phyloP scores from a whole-genome alignment of 2,797 vertebrate species.

The Lacerta bilineata region DNA sequence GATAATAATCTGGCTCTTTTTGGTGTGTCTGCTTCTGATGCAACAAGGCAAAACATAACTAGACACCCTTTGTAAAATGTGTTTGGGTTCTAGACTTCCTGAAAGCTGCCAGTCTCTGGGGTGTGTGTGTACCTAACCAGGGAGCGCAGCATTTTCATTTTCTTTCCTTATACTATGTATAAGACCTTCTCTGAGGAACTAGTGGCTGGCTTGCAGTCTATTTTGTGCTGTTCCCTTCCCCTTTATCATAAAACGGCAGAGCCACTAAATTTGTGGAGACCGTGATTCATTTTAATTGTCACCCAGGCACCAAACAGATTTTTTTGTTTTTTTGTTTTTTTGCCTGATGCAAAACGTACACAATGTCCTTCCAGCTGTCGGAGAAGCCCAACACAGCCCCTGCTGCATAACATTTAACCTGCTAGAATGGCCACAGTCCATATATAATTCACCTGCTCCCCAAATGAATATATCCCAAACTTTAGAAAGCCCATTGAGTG shows the following conservation, averaged over 20 bases:
- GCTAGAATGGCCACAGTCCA: not conserved
- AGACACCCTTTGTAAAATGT: not conserved
- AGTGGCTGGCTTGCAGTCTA: not conserved
- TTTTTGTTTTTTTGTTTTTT: conserved; percentile 8
- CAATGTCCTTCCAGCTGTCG: not conserved
- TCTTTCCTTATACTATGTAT: not conserved
- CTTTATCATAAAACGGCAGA: conserved; percentile 13
- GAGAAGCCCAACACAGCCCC: not conserved
- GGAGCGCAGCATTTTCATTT: not conserved
- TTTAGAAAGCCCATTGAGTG: conserved; percentile 1
- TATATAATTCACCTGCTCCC: conserved; percentile 2
- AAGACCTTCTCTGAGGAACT: not conserved
- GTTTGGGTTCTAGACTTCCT: not conserved
- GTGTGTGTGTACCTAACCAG: not conserved
- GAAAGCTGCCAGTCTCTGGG: too few species aligned
- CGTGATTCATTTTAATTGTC: conserved; percentile 32
- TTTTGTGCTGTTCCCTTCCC: not conserved
- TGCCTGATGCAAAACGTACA: not conserved
- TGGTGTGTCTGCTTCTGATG: not conserved
- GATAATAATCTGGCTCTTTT: not conserved
- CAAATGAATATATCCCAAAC: not conserved
- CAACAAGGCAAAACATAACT: not conserved
- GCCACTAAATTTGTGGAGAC: not conserved
- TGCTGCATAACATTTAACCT: not conserved
- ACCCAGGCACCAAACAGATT: conserved; percentile 11